Percentiles rank a stretch among this genome's conserved stretches.
Conservation (phyloP, 2,113 vertebrate genomes). For the Melanotaenia duboulayi region DNA sequence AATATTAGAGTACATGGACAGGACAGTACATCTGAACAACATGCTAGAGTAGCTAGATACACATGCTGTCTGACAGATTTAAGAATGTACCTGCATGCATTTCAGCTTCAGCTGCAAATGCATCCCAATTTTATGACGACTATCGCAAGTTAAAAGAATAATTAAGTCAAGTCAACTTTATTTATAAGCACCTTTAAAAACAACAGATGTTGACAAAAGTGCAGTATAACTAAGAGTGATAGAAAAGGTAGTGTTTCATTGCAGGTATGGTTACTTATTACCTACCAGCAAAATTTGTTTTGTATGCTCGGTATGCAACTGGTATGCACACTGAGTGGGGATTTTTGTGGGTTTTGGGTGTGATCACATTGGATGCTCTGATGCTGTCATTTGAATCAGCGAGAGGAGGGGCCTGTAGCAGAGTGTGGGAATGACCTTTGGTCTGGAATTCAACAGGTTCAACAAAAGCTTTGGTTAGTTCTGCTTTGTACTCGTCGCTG, state of each 20-base stretch:
- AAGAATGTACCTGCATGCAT: slow-evolving; percentile 27
- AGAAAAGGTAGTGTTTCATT: neutral
- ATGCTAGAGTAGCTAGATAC: slow-evolving; percentile 48
- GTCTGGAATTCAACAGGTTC: slow-evolving; percentile 76
- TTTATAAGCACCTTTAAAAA: no score
- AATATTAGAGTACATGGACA: no score
- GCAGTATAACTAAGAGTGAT: no score
- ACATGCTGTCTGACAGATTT: slow-evolving; percentile 20
- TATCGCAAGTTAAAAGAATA: neutral
- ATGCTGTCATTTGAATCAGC: slow-evolving; percentile 31
- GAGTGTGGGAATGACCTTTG: slow-evolving; percentile 74
- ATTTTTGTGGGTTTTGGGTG: slow-evolving; percentile 28
- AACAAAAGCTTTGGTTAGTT: slow-evolving; percentile 69
- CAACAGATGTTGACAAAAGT: no score
- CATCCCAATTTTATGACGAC: neutral
- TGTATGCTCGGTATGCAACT: slow-evolving; percentile 23
- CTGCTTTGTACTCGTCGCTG: slow-evolving; percentile 56
- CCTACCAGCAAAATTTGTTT: slow-evolving; percentile 2
- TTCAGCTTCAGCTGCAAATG: slow-evolving; percentile 7
- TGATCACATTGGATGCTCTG: slow-evolving; percentile 17
- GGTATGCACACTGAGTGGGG: slow-evolving; percentile 11
- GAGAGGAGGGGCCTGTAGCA: slow-evolving; percentile 31
- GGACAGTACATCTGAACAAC: slow-evolving; percentile 2
- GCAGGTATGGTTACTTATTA: slow-evolving; percentile 12
- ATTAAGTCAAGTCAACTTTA: no score